phyloP scores from a whole-genome alignment of 2,888 invertebrate species.

The Tetrapedia diversipes region DNA sequence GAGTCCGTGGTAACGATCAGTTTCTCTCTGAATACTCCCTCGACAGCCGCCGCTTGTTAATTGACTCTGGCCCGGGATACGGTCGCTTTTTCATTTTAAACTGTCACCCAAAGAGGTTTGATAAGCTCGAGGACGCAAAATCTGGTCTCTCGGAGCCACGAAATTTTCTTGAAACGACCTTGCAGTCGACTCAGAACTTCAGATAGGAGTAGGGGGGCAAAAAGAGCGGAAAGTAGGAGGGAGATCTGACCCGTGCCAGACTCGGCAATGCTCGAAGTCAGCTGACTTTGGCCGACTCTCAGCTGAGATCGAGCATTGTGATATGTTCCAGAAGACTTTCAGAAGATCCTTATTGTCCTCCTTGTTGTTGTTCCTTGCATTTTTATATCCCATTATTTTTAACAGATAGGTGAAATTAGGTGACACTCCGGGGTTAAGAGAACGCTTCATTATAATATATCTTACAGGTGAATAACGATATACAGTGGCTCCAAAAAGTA shows the following conservation, averaged over 20 bases:
- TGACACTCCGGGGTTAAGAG: no score
- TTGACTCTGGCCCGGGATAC: slow-evolving; percentile 9
- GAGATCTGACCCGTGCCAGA: slow-evolving; percentile 67
- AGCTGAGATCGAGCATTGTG: slow-evolving; percentile 59
- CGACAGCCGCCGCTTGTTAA: slow-evolving; percentile 10
- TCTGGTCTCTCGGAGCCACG: slow-evolving; percentile 1
- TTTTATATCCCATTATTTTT: no score
- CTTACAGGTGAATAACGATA: no score
- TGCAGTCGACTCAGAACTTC: slow-evolving; percentile 14
- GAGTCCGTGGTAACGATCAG: slow-evolving; percentile 48
- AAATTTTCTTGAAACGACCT: slow-evolving; percentile 44
- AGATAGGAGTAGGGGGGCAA: slow-evolving; percentile 18
- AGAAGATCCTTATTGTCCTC: no score
- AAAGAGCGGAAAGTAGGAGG: slow-evolving; percentile 39
- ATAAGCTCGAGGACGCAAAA: neutral
- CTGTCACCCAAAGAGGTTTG: neutral
- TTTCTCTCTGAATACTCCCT: slow-evolving; percentile 31
- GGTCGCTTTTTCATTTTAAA: neutral
- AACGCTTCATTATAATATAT: no score
- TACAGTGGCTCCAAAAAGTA: no score
- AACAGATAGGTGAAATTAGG: no score
- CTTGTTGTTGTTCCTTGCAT: no score
- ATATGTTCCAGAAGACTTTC: no score
- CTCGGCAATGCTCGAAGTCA: slow-evolving; percentile 65
- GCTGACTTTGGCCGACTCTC: slow-evolving; percentile 69